Evolutionary conservation across 2,113 vertebrate genomes (phyloP).

Genomic region (Lophotis ruficrista): DNA sequence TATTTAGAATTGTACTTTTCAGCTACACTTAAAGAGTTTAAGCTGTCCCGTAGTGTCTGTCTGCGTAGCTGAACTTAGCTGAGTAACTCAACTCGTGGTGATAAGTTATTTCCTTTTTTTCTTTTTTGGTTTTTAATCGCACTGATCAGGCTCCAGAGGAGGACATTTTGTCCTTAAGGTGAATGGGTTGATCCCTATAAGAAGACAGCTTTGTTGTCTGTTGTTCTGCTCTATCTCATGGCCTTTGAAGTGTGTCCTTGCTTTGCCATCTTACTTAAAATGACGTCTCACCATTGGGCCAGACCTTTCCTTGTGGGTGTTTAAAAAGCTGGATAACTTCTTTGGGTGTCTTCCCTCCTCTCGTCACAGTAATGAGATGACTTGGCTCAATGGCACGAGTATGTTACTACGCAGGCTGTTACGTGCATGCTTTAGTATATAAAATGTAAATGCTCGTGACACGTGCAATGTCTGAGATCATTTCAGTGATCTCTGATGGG

Average conservation of each 20-base stretch:
- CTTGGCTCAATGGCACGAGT: neutral
- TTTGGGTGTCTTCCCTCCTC: neutral
- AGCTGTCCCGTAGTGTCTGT: neutral
- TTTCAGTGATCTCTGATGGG: neutral
- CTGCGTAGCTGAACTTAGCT: neutral
- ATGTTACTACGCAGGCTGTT: neutral
- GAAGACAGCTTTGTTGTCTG: neutral
- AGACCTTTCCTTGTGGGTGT: neutral
- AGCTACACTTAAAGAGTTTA: neutral
- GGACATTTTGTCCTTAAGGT: neutral
- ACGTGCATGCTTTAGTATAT: neutral
- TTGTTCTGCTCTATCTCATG: neutral
- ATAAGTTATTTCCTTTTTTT: neutral
- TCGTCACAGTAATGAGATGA: neutral
- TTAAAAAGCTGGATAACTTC: neutral
- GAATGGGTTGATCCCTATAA: neutral
- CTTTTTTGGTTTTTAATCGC: neutral
- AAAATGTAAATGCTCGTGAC: neutral
- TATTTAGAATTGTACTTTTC: neutral
- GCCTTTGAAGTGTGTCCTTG: constrained; percentile 1
- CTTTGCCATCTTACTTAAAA: neutral
- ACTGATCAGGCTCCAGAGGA: neutral
- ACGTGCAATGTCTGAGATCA: neutral
- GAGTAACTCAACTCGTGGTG: neutral
- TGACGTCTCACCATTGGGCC: neutral